Evolutionary conservation across 2,888 invertebrate species (phyloP).

Genomic region (Kuschelorhynchus macadamiae): DNA sequence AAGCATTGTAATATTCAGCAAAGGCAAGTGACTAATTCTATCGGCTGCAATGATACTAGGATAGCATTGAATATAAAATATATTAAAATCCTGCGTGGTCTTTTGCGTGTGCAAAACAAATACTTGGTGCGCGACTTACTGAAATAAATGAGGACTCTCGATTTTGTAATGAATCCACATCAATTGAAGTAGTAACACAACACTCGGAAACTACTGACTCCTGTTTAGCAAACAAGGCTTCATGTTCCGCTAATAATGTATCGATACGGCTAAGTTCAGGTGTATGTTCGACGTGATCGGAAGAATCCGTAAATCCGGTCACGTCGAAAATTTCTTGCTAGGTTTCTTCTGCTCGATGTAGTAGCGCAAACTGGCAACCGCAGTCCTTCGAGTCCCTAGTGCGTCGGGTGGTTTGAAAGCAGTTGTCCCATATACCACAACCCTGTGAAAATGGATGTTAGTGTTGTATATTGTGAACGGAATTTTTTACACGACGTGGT

Average conservation of each 20-base stretch:
- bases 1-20: too few relatives aligned
- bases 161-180: conserved; percentile 15
- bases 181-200: conserved; percentile 28
- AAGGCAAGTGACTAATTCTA: too few relatives aligned
- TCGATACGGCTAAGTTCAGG: conserved; percentile 34
- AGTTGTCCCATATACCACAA: conserved; percentile 85
- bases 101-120: conserved; percentile 3
- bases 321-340: conserved; percentile 68
- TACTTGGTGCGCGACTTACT: conserved; percentile 42
- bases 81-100: too few relatives aligned
- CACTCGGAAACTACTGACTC: conserved; percentile 35
- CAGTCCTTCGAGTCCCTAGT: conserved; percentile 84
- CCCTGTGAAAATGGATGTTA: conserved; percentile 67
- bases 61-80: too few relatives aligned
- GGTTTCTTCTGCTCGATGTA: conserved; percentile 86
- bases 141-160: conserved; percentile 23
- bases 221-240: conserved; percentile 38
- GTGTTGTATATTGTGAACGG: not conserved
- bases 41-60: too few relatives aligned
- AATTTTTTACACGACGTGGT: too few relatives aligned
- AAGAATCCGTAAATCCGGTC: conserved; percentile 22
- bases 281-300: conserved; percentile 36
- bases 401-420: conserved; percentile 88
- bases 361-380: conserved; percentile 91
- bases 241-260: conserved; percentile 42